Percentiles rank a stretch among this genome's conserved stretches.
These are phyloP conservation scores for Apocheima hispidaria DNA, from an alignment of 2,888 invertebrate genomes.

Conservation along the genomic window DNA sequence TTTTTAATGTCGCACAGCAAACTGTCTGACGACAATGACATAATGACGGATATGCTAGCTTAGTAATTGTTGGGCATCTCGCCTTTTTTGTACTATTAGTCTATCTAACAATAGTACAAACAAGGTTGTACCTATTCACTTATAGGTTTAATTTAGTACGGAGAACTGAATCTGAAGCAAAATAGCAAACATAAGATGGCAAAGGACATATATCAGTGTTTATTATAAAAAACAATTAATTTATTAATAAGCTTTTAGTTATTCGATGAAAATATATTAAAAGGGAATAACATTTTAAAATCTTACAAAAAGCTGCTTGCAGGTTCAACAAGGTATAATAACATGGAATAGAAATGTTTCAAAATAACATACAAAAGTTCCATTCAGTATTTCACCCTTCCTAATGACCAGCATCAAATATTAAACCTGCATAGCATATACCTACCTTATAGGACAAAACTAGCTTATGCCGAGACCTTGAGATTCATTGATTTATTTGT, in stretches of 20 bases:
- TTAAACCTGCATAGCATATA: slow-evolving; percentile 34
- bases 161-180: background rate
- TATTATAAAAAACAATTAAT: slow-evolving; percentile 38
- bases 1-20: too few species aligned
- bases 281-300: slow-evolving; percentile 42
- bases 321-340: slow-evolving; percentile 24
- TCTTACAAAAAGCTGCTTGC: slow-evolving; percentile 25
- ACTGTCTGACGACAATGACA: too few species aligned
- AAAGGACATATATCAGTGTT: background rate
- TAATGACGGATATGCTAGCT: too few species aligned
- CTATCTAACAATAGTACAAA: too few species aligned
- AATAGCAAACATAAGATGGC: too few species aligned
- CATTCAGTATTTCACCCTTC: slow-evolving; percentile 22
- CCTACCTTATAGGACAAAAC: slow-evolving; percentile 20
- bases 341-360: slow-evolving; percentile 23
- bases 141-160: background rate
- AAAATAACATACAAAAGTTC: slow-evolving; percentile 24
- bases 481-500: slow-evolving; percentile 1
- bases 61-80: too few species aligned
- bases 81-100: too few species aligned
- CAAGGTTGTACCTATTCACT: too few species aligned
- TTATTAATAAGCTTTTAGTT: slow-evolving; percentile 61
- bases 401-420: slow-evolving; percentile 43
- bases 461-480: slow-evolving; percentile 25
- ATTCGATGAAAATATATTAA: slow-evolving; percentile 42